Percentiles rank a stretch among this genome's conserved stretches.
Evolutionary conservation across 2,888 invertebrate species (phyloP).

Genomic region (Litoditis marina): DNA sequence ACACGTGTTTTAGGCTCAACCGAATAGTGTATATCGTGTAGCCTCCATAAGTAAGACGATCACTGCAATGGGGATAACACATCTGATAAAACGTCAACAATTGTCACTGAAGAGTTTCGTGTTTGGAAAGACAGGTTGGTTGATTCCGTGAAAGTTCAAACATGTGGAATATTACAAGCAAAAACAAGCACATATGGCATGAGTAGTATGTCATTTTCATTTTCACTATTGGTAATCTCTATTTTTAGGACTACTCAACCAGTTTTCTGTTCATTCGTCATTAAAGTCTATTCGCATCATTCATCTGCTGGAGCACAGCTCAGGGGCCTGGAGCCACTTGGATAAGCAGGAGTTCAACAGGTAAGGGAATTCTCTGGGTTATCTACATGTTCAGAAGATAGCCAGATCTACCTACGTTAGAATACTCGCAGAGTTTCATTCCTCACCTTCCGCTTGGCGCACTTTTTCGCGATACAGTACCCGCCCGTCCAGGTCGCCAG

Average conservation of each 20-base stretch:
- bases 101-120: constrained; percentile 26
- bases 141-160: too few relatives aligned
- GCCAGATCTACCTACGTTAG: too few relatives aligned
- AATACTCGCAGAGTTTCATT: too few relatives aligned
- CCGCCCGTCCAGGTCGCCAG: too few relatives aligned
- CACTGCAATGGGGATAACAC: constrained; percentile 41
- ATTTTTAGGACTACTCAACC: constrained; percentile 4
- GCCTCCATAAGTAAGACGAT: constrained; percentile 43
- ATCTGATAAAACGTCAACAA: constrained; percentile 28
- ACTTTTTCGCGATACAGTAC: too few relatives aligned
- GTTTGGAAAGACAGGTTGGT: constrained; percentile 34
- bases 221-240: not conserved
- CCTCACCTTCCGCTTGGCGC: too few relatives aligned
- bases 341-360: constrained; percentile 38
- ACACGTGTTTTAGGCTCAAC: constrained; percentile 22
- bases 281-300: constrained; percentile 24
- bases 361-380: not conserved
- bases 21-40: constrained; percentile 35
- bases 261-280: constrained; percentile 21
- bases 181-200: not conserved
- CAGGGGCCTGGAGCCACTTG: constrained; percentile 43
- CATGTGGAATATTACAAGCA: too few relatives aligned
- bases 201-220: not conserved
- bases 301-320: constrained; percentile 39
- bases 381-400: too few relatives aligned